Evolutionary conservation across 2,113 vertebrate species (phyloP), one percentile per base, ranked within the genome.

Genomic region (Sula dactylatra): DNA sequence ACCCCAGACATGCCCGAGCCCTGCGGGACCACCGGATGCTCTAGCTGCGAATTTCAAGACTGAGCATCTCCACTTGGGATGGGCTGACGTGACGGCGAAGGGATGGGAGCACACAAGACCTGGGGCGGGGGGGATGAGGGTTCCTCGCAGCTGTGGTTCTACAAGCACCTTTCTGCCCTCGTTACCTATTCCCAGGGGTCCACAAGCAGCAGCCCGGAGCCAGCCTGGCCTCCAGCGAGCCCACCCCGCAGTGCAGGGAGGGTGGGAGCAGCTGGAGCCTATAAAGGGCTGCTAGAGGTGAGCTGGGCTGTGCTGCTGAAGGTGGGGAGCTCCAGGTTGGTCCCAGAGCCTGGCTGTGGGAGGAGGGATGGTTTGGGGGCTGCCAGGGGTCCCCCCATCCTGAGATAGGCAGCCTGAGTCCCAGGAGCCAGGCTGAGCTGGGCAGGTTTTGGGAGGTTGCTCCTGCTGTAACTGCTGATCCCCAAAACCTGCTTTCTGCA

Each of bases 221-320:
- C 72, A 81, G 26, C 22, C 21, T 34, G 59, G 36, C 27, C 56
- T 17, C 32, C 36, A 45, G 58, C 0, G 1, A 71, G 34, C 54
- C 38, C 78, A 77, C 14, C 26, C 24, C 1, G 0, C 0, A 2
- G 6, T 7, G n/a, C 52, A n/a, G 66, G 44, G 26, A 36, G 52
- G 25, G 18, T 62, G 72, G 69, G 64, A 49, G 54, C 69, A 81
- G 36, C n/a, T 73, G 84, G 29, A 50, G n/a, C 44, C 67, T 24
- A 2, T 24, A 4, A 74, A 54, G 24, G 8, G 44, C 20, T 61
- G 32, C 11, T 17, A 6, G 56, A 22, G 44, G 32, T 0, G 9
- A 7, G 6, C 7, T 9, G 49, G 49, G 42, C 34, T n/a, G 71
- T 44, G 88, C 47, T 80, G 71, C 66, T 76, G 52, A 4, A 3